Conservation (phyloP, 2,113 vertebrate genomes). For the Mirounga angustirostris region DNA sequence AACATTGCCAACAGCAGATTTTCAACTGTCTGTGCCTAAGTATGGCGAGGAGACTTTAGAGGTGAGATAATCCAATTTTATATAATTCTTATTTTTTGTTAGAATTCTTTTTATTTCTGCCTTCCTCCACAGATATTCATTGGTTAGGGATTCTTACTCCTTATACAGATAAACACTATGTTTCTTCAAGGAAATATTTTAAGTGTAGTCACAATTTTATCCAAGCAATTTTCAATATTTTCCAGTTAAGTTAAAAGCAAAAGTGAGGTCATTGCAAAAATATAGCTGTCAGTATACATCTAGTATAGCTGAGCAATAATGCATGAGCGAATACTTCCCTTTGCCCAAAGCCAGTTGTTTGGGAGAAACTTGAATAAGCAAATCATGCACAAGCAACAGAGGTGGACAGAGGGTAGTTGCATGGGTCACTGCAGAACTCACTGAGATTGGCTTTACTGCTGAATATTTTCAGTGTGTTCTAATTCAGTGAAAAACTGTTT, state of each 20-base stretch:
- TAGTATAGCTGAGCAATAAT: background rate
- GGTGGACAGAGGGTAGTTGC: background rate
- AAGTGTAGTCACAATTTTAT: background rate
- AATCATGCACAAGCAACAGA: constrained; percentile 45
- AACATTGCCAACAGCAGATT: background rate
- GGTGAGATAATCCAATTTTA: background rate
- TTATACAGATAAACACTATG: background rate
- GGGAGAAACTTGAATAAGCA: constrained; percentile 55
- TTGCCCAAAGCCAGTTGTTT: background rate
- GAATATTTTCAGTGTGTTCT: constrained; percentile 8
- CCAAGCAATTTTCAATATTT: constrained; percentile 55
- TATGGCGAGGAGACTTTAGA: background rate
- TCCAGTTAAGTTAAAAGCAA: constrained; percentile 57
- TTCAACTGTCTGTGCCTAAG: background rate
- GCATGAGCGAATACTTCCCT: background rate
- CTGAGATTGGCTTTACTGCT: background rate
- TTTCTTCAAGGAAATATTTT: constrained; percentile 37
- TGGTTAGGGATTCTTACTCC: background rate
- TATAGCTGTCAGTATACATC: background rate
- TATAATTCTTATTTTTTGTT: background rate
- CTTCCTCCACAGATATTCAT: background rate
- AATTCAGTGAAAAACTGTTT: constrained; percentile 6
- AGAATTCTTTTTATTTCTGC: background rate
- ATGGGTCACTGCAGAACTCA: background rate
- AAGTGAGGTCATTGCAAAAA: constrained; percentile 15